phyloP scores from a whole-genome alignment of 2,888 invertebrate genomes.

The Lysandra coridon region DNA sequence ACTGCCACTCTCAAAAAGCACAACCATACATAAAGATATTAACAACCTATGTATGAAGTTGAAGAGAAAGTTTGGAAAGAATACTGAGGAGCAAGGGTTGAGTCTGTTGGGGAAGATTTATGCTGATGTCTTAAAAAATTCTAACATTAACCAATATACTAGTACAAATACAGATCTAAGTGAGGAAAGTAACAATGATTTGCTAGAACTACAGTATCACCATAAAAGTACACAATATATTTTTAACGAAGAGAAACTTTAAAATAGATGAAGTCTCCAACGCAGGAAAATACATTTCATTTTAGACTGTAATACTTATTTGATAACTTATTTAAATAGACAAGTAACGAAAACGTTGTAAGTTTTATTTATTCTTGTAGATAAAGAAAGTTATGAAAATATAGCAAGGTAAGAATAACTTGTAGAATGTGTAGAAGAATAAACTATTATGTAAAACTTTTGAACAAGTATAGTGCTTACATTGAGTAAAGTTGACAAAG shows the following conservation, averaged over 20 bases:
- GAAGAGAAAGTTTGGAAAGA: conserved; percentile 57
- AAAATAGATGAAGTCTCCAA: not conserved
- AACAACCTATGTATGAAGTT: conserved; percentile 55
- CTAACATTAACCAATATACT: not conserved
- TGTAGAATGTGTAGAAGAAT: not conserved
- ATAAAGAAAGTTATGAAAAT: not conserved
- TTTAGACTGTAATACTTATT: not conserved
- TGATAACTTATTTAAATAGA: not conserved
- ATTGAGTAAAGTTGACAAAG: too few relatives aligned
- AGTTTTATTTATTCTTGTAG: not conserved
- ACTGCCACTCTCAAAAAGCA: conserved; percentile 54
- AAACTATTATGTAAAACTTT: too few relatives aligned
- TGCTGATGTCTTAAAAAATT: conserved; percentile 47
- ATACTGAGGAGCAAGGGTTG: conserved; percentile 50
- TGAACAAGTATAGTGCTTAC: not conserved
- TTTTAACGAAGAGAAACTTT: not conserved
- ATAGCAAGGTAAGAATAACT: not conserved
- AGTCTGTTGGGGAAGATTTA: conserved; percentile 62
- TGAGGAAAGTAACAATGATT: not conserved
- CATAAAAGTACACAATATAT: not conserved
- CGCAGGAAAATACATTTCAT: not conserved
- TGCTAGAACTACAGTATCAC: not conserved
- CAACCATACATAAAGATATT: conserved; percentile 57
- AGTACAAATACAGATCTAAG: not conserved
- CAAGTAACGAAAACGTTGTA: not conserved